Evolutionary conservation across 2,888 invertebrate genomes (phyloP).

Genomic region (Parapristionchus giblindavisi): DNA sequence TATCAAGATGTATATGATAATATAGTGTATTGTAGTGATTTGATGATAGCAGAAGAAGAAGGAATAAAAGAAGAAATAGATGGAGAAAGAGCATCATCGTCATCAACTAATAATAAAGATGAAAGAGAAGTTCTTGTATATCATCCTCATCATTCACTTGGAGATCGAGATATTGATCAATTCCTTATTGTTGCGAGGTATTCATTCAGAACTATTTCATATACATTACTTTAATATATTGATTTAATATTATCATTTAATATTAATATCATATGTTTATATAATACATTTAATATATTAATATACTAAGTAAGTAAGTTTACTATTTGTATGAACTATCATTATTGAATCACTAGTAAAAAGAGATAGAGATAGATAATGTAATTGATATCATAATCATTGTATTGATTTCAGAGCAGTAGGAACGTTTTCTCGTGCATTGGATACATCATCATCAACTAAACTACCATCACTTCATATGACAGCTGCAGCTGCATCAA

Average conservation of each 20-base stretch:
- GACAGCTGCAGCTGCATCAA: slow-evolving; percentile 97
- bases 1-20: neutral
- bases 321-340: no score
- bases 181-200: slow-evolving; percentile 83
- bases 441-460: slow-evolving; percentile 97
- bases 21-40: slow-evolving; percentile 26
- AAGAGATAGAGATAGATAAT: no score
- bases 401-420: slow-evolving; percentile 78
- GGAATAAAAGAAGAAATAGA: slow-evolving; percentile 35
- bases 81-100: slow-evolving; percentile 38
- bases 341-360: no score
- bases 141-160: slow-evolving; percentile 89
- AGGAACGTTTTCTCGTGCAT: slow-evolving; percentile 96
- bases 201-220: neutral
- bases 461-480: slow-evolving; percentile 98
- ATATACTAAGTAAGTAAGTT: no score
- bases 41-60: slow-evolving; percentile 49
- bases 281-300: no score
- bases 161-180: slow-evolving; percentile 97
- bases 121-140: slow-evolving; percentile 80
- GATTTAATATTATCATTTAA: no score
- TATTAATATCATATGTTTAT: no score
- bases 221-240: no score
- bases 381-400: neutral
- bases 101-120: neutral